A percentile compares a stretch with the other conserved stretches of the same genome.
Conservation (phyloP, 2,113 vertebrate species). For the Mirza zaza region DNA sequence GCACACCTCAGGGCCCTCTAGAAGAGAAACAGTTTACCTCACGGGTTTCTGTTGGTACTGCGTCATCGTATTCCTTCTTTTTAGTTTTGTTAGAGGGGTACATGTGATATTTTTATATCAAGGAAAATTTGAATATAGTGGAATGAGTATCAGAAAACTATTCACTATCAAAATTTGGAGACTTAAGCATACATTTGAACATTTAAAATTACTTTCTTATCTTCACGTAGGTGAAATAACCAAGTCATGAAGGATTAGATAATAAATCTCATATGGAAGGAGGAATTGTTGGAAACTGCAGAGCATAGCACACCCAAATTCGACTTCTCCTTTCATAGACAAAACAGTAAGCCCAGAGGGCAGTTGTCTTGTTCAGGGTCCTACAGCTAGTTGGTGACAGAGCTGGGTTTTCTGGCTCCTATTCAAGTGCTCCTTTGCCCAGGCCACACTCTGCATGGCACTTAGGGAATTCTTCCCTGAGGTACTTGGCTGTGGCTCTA, state of each 20-base stretch:
- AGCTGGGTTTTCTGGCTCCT: background rate
- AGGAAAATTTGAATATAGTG: background rate
- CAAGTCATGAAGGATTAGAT: background rate
- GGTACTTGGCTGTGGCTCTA: background rate
- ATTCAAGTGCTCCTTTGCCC: background rate
- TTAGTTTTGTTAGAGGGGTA: background rate
- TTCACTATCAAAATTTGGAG: background rate
- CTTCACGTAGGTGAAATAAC: conserved; percentile 2
- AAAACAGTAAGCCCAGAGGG: background rate
- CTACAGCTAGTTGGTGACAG: background rate
- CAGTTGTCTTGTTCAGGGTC: background rate
- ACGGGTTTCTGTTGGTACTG: background rate
- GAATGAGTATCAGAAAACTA: background rate
- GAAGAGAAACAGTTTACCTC: background rate
- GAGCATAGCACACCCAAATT: background rate
- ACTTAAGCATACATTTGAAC: background rate
- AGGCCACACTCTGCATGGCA: background rate
- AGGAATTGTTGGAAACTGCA: background rate
- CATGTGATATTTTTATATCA: background rate
- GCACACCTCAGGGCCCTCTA: background rate
- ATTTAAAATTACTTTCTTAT: background rate
- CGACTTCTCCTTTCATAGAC: background rate
- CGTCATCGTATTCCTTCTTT: background rate
- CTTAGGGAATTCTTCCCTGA: background rate
- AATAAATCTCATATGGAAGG: background rate